Percentiles rank a stretch among this genome's conserved stretches.
phyloP scores from a whole-genome alignment of 2,797 vertebrate species.

The Hafferia zeledoni region DNA sequence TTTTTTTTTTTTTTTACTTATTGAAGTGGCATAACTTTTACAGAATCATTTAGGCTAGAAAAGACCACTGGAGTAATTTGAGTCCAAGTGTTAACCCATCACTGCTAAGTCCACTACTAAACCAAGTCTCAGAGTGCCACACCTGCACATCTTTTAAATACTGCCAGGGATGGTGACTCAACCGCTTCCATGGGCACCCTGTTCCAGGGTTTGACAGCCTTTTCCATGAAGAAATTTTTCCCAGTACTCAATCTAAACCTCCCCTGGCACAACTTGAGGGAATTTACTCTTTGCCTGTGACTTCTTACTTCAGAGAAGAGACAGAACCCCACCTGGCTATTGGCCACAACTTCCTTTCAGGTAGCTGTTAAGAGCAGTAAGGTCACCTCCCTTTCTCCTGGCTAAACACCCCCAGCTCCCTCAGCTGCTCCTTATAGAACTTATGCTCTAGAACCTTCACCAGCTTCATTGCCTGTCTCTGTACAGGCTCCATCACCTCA shows the following conservation, averaged over 20 bases:
- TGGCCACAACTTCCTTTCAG: background rate
- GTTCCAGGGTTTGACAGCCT: background rate
- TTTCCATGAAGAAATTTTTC: background rate
- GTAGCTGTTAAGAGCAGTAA: accelerated
- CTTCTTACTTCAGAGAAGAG: background rate
- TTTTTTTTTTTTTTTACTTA: background rate
- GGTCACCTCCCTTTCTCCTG: background rate
- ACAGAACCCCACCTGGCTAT: background rate
- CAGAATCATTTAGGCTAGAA: background rate
- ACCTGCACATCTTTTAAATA: background rate
- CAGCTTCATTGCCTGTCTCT: background rate
- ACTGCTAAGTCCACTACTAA: background rate
- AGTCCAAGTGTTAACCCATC: background rate
- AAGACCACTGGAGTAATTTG: background rate
- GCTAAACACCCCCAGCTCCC: background rate
- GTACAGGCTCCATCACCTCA: accelerated
- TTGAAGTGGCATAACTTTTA: background rate
- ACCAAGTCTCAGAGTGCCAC: background rate
- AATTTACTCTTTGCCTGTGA: background rate
- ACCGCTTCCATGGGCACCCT: background rate
- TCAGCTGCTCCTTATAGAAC: background rate
- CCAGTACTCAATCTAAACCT: background rate
- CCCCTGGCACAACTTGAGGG: background rate
- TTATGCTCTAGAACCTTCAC: background rate
- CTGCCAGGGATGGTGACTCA: background rate